Evolutionary conservation across 1,140 invertebrate genomes (phyloP).

Genomic region (Macrobrachium rosenbergii): DNA sequence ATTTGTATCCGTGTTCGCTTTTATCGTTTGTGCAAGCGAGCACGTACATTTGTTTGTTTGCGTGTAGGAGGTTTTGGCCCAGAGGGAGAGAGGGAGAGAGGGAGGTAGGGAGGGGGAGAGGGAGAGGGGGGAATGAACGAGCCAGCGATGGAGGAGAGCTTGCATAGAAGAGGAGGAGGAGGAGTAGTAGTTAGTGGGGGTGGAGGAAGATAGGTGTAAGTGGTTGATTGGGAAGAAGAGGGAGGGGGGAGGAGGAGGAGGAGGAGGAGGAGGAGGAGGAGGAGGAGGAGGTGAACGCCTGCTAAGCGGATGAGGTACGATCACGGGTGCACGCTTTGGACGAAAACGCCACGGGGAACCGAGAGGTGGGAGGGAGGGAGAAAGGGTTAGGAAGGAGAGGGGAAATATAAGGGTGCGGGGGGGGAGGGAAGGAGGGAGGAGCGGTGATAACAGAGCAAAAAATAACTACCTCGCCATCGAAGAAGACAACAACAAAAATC

Average conservation of each 20-base stretch:
- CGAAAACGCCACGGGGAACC: background rate
- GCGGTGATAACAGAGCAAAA: background rate
- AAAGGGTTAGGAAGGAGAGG: background rate
- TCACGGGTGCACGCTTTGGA: background rate
- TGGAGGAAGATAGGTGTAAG: background rate
- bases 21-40: background rate
- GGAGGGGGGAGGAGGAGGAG: background rate
- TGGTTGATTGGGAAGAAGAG: background rate
- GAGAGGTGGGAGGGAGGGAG: background rate
- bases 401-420: slow-evolving; percentile 18
- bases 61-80: background rate
- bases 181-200: background rate
- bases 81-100: too few relatives aligned
- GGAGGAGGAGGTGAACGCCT: background rate
- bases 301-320: background rate
- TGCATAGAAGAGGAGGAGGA: background rate
- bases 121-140: slow-evolving; percentile 11
- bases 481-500: too few relatives aligned
- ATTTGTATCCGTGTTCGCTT: background rate
- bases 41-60: background rate
- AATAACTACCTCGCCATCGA: background rate
- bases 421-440: background rate
- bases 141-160: background rate
- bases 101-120: background rate
- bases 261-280: background rate